Evolutionary conservation across 1,140 invertebrate genomes (phyloP), one percentile per base, ranked within the genome.

Genomic region (Acromyrmex heyeri): DNA sequence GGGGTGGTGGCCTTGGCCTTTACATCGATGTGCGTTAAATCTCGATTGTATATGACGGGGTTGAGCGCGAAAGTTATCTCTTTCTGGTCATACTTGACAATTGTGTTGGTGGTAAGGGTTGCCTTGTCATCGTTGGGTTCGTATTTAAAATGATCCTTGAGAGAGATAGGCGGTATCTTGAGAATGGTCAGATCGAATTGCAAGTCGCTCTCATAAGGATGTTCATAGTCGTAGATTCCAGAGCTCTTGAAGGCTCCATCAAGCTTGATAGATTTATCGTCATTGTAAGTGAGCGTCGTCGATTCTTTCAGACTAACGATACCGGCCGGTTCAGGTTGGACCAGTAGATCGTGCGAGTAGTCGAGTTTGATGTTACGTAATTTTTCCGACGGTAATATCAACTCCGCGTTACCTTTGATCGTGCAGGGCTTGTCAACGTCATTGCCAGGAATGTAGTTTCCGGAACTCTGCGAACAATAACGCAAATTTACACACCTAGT

Each of bases 301-400:
- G 50, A 69, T 75, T 69, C 2, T 65, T 88, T 14, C 91, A 79
- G 79, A 18, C 95, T 94, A 0, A 93, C 79, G 0, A 86, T 7
- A n/a, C 81, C 89, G n/a, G 53, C 86, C 5, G 75, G 5, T n/a
- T 91, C 90, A 57, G 65, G 57, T 61, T 87, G 93, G 0, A 89
- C 79, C 57, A 93, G 82, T 76, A 89, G 8, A 14, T 81, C 91
- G 1, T 77, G 94, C 87, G 16, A 91, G 48, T 82, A 93, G 85
- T 85, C 94, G 73, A 88, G 93, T 91, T 93, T 96, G 57, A 92
- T 4, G 21, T 95, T 94, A 69, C 96, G 96, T 2, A 97, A 59
- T 59, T 95, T 96, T 0, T 96, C 95, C 57, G 93, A 95, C 0
- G 96, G 96, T 1, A 95, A 90, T 59, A 95, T 94, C 0, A 96